These are phyloP conservation scores for Sphaerodactylus townsendi DNA, from an alignment of 2,113 vertebrate genomes.

Conservation along the genomic window DNA sequence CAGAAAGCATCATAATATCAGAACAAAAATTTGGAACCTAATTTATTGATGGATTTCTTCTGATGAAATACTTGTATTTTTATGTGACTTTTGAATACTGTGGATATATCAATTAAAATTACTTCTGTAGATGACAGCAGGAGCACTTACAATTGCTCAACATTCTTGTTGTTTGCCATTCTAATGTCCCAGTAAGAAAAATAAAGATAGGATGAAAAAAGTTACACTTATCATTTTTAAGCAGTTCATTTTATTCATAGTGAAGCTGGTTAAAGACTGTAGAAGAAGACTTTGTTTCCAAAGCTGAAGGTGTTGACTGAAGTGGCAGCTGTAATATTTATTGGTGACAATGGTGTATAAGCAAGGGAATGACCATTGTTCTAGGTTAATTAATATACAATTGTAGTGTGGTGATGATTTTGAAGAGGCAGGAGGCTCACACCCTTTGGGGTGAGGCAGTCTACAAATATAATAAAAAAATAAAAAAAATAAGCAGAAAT, in stretches of 20 bases:
- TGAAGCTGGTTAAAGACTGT: background rate
- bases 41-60: background rate
- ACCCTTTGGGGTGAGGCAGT: too few relatives aligned
- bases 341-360: background rate
- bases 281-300: background rate
- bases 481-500: background rate
- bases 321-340: background rate
- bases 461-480: too few relatives aligned
- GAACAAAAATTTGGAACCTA: too few relatives aligned
- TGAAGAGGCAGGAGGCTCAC: background rate
- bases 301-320: background rate
- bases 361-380: background rate
- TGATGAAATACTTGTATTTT: too few relatives aligned
- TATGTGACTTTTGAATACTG: background rate
- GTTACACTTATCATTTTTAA: background rate
- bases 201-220: background rate
- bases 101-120: background rate
- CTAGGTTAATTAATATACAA: too few relatives aligned
- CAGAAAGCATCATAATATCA: too few relatives aligned
- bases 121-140: too few relatives aligned
- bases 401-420: background rate
- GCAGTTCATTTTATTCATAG: background rate
- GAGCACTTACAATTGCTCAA: too few relatives aligned
- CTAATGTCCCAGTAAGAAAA: background rate
- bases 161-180: background rate